Conservation (phyloP, 2,113 vertebrate species). For the Pomatostomus ruficeps region DNA sequence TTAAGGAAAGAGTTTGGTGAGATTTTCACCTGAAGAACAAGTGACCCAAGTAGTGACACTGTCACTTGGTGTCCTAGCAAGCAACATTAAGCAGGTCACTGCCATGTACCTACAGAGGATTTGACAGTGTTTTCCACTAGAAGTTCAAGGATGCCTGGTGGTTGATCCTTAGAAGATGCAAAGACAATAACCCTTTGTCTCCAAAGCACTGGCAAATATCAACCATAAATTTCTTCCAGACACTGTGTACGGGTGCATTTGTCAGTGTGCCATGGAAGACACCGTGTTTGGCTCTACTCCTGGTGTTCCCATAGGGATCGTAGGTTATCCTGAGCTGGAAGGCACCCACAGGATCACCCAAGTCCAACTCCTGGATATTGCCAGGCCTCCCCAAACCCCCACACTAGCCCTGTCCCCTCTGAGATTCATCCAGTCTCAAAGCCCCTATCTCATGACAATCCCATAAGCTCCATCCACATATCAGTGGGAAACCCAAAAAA, state of each 20-base stretch:
- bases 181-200: not conserved
- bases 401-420: not conserved
- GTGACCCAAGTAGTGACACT: not conserved
- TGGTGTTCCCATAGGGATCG: not conserved
- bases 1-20: not conserved
- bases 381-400: not conserved
- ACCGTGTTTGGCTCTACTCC: fast-evolving
- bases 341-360: not conserved
- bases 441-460: not conserved
- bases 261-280: not conserved
- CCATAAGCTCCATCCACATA: not conserved
- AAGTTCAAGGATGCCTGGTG: no score
- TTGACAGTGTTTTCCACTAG: not conserved
- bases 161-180: not conserved
- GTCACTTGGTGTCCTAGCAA: not conserved
- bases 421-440: not conserved
- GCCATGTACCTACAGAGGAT: not conserved
- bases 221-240: not conserved
- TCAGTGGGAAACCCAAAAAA: not conserved
- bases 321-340: not conserved
- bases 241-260: not conserved
- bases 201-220: not conserved
- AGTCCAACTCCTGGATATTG: not conserved
- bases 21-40: not conserved
- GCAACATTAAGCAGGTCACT: not conserved